Evolutionary conservation across 2,888 invertebrate genomes (phyloP), one percentile per base, ranked within the genome.

Genomic region (Mythimna impura): DNA sequence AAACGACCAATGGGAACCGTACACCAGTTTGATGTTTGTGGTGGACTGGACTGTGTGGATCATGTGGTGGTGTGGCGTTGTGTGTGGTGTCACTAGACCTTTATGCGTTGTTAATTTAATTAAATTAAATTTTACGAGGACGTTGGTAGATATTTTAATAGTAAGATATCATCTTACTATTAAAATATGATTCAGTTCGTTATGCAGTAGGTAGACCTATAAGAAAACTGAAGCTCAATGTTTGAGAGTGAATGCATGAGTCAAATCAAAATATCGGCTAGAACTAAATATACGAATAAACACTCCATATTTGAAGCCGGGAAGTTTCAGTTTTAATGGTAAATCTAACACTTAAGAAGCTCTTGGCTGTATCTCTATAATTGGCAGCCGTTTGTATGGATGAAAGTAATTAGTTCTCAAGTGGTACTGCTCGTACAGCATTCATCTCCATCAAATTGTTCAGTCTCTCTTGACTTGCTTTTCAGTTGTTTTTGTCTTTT

Each of bases 331-430:
- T 57, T 36, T 60, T 36, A 57, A 52, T 34, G n/a, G 52, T 57
- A 64, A 57, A 65, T 36, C 50, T 12, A 34, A 43, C 62, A 71
- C 68, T 71, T 63, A 40, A 60, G 57, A 78, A 86, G 71, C 78
- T 80, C 67, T 82, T 72, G 57, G 66, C 61, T 61, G 10, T 73
- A 76, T 79, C 73, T 75, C 66, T 76, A 63, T 68, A 36, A 30
- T 74, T 71, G 47, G 72, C 69, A 65, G 40, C 52, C 62, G 36
- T n/a, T 81, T 68, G 58, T 61, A 64, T 69, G 65, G 57, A 68
- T 67, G 75, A 76, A 68, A 73, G 81, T 76, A 81, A 72, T 78
- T 80, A 88, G 70, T 40, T 20, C 66, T 85, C 70, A 76, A 86
- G 83, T 82, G 80, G 74, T 25, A 36, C 61, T 63, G 36, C 40